Evolutionary conservation across 2,888 invertebrate species (phyloP), one percentile per base, ranked within the genome.

Genomic region (Trachelus troglodyta): DNA sequence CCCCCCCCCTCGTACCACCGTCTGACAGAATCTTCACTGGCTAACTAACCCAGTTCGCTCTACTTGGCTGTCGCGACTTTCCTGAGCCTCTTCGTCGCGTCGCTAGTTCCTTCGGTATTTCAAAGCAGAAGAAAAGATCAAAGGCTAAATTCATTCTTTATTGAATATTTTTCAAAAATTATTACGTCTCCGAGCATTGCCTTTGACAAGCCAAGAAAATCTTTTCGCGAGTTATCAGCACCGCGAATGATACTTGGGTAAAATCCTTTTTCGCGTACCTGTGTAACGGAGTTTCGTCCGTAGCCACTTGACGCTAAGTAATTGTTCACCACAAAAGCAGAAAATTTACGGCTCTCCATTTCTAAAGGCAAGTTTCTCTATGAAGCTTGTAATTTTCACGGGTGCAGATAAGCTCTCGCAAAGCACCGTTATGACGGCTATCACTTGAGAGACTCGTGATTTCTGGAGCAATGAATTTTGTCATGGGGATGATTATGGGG

Each of bases 381-480:
- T 79, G 83, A 81, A 81, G 85, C 83, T 85, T 85, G 86, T 85
- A 86, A 88, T 87, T 87, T 85, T 83, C 81, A 85, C 83, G 83
- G 83, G 56, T 79, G 82, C 79, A 84, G 85, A 87, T 88, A 87
- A 88, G 85, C 85, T 76, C 79, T 74, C 75, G 77, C 76, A 80
- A 56, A 81, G 79, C 77, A 79, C 69, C 77, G 71, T 76, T 75
- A 75, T 56, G 76, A 56, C 71, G 77, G 80, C 78, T 79, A 81
- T 80, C 74, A 75, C 81, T 75, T 76, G 76, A 79, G 79, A 82
- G 81, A 81, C 76, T 79, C 80, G 81, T 79, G 84, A 81, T 82
- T 81, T 81, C 80, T 79, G 73, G 77, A 76, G 79, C 75, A 75
- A 56, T 76, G 78, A 78, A 73, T 73, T 68, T 68, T 76, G 69